Evolutionary conservation across 2,113 vertebrate species (phyloP).

Genomic region (Gasterosteus aculeatus): DNA sequence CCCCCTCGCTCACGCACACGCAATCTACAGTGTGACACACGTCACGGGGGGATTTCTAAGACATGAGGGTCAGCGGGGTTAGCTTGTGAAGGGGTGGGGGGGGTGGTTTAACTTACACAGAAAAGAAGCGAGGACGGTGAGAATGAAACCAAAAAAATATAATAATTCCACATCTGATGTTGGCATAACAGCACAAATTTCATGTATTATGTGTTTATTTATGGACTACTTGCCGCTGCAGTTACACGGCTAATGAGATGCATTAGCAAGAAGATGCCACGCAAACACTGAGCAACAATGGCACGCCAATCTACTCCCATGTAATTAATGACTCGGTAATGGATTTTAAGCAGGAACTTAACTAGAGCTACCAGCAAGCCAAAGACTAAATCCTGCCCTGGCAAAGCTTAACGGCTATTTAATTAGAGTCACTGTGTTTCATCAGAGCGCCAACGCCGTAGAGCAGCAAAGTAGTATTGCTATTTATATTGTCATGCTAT

Average conservation of each 20-base stretch:
- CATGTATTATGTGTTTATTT: background rate
- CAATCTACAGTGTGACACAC: conserved; percentile 30
- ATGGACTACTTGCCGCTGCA: background rate
- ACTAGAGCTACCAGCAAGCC: conserved; percentile 44
- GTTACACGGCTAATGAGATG: background rate
- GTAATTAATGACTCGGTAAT: conserved; percentile 53
- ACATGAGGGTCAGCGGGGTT: background rate
- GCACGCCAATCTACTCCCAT: conserved; percentile 28
- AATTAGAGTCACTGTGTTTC: conserved; percentile 35
- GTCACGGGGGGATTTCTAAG: conserved; percentile 32
- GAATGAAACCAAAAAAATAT: background rate
- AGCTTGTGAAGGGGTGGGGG: too few species aligned
- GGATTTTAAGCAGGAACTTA: conserved; percentile 53
- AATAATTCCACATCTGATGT: background rate
- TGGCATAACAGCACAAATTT: fast-evolving
- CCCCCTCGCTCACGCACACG: background rate
- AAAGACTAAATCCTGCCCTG: conserved; percentile 58
- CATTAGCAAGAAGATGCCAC: conserved; percentile 12
- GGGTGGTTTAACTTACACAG: background rate
- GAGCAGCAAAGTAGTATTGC: background rate
- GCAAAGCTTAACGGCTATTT: conserved; percentile 20
- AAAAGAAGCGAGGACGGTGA: background rate
- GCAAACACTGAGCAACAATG: conserved; percentile 20
- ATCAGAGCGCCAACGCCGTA: background rate
- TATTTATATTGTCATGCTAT: background rate